Evolutionary conservation across 2,797 vertebrate genomes (phyloP), one percentile per base, ranked within the genome.

Genomic region (Danionella dracula): DNA sequence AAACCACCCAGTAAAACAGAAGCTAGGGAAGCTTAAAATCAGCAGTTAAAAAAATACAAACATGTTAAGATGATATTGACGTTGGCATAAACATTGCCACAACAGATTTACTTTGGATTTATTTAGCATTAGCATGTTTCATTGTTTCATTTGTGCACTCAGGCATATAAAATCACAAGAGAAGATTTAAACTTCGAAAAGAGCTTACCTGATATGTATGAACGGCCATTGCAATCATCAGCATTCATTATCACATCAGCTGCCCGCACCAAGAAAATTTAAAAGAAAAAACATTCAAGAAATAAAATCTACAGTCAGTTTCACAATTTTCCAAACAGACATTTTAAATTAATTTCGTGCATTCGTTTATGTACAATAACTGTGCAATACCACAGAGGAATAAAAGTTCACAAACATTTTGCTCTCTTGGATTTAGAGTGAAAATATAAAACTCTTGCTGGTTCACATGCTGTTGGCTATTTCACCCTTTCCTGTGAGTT

Each of bases 181-280:
- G 4, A 45, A 46, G 2, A 45, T 37, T 11, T 2, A 27, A 12
- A 23, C 10, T 1, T 16, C 13, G 2, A 60, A 45, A 46, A 29
- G 17, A 21, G 51, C 53, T 71, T 90, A 95, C 95, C 95, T 84
- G 93, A 91, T 83, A 91, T 83, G 81, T 90, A 93, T 76, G 92
- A 89, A 73, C 89, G 88, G 79, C 92, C 94, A 87, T 94, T 95
- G 87, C 90, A 94, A 87, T 96, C 92, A 78, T 95, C 94, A 87
- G 91, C 87, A 85, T 94, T 95, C 95, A 97, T 97, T 85, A 84
- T 94, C 83, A 86, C 87, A 85, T 85, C 82, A 82, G 84, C 84
- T 83, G 80, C 89, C 90, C 93, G 77, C 71, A 23, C 21, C 60
- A 48, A 51, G 16, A 16, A 71, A 48, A 68, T 32, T n/a, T n/a